Percentiles rank a stretch among this genome's conserved stretches.
Conservation (phyloP, 1,140 invertebrate species). For the Prorops nasuta region DNA sequence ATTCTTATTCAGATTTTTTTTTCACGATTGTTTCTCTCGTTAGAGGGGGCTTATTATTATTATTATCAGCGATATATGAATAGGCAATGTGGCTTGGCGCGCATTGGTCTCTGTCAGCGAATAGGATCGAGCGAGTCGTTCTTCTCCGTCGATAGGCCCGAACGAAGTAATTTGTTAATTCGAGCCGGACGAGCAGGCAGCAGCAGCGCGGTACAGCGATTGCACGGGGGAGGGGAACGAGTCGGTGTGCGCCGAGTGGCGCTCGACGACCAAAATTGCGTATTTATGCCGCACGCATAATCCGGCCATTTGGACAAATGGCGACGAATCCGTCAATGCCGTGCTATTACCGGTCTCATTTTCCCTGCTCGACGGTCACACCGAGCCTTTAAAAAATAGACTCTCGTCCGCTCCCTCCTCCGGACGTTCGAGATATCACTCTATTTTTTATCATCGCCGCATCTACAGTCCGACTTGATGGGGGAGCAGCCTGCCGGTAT, state of each 20-base stretch:
- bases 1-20: too few species aligned
- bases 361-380: conserved; percentile 44
- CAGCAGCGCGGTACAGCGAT: too few species aligned
- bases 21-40: too few species aligned
- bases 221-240: conserved; percentile 12
- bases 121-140: too few species aligned
- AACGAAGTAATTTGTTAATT: conserved; percentile 33
- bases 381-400: conserved; percentile 49
- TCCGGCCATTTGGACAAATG: conserved; percentile 47
- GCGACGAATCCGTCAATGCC: conserved; percentile 52
- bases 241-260: conserved; percentile 6
- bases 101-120: conserved; percentile 22
- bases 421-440: background rate
- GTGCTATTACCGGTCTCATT: conserved; percentile 51
- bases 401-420: conserved; percentile 27
- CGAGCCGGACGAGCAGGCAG: conserved; percentile 32
- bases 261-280: conserved; percentile 46
- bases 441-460: background rate
- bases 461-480: too few species aligned
- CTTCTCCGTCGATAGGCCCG: too few species aligned
- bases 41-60: too few species aligned
- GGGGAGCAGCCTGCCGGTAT: conserved; percentile 33
- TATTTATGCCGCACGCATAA: conserved; percentile 54
- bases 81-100: conserved; percentile 11
- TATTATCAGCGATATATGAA: too few species aligned